Percentiles rank a stretch among this genome's conserved stretches.
phyloP scores from a whole-genome alignment of 2,113 vertebrate species.

The Halcyon senegalensis region DNA sequence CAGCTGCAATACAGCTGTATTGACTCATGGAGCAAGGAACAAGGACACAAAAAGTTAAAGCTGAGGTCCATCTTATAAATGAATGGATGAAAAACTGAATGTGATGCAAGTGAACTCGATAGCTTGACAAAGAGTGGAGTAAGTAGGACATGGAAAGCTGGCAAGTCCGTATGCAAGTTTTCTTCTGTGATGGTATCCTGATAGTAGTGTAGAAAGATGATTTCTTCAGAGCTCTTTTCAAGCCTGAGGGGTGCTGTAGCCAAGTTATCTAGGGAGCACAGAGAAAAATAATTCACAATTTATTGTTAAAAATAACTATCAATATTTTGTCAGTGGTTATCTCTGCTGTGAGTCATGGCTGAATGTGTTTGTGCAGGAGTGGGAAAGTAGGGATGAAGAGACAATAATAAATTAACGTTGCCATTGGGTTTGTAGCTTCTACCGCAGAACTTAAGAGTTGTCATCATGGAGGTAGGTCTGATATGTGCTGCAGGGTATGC shows the following conservation, averaged over 20 bases:
- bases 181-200: neutral
- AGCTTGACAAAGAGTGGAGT: neutral
- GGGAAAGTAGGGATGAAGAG: neutral
- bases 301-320: constrained; percentile 44
- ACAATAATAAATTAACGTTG: constrained; percentile 50
- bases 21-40: neutral
- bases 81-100: neutral
- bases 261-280: neutral
- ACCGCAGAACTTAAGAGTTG: neutral
- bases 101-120: accelerated
- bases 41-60: neutral
- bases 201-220: neutral
- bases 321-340: constrained; percentile 28
- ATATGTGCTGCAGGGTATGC: neutral
- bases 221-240: neutral
- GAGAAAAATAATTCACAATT: constrained; percentile 13
- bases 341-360: constrained; percentile 13
- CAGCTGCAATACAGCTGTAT: neutral
- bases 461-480: neutral
- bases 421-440: constrained; percentile 45
- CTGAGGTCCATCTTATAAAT: neutral
- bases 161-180: neutral
- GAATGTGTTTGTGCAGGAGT: neutral
- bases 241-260: neutral
- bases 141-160: neutral